phyloP scores from a whole-genome alignment of 2,888 invertebrate genomes.

The Halocaridina rubra region DNA sequence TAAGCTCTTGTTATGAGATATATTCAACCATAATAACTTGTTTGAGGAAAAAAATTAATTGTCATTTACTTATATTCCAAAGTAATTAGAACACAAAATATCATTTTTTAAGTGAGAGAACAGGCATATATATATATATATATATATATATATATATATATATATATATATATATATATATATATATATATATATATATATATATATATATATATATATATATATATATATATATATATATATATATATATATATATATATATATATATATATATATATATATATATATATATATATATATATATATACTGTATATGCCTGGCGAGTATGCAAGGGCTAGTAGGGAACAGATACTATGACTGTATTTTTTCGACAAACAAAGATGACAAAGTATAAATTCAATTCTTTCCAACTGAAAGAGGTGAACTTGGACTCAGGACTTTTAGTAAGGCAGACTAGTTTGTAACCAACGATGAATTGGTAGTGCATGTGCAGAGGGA shows the following conservation, averaged over 20 bases:
- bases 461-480: not conserved
- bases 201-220: not conserved
- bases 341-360: not conserved
- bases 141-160: not conserved
- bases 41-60: not conserved
- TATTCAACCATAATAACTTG: no score
- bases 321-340: not conserved
- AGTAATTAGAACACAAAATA: not conserved
- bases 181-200: no score
- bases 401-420: not conserved
- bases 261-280: conserved; percentile 1
- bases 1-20: no score
- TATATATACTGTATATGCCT: not conserved
- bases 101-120: not conserved
- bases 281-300: conserved; percentile 1
- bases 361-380: not conserved
- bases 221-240: conserved; percentile 1
- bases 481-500: no score
- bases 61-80: not conserved
- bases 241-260: conserved; percentile 1
- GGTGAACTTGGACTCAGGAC: not conserved
- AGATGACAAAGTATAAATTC: not conserved
- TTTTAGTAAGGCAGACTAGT: not conserved
- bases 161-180: not conserved
- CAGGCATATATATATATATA: not conserved